phyloP scores from a whole-genome alignment of 1,140 invertebrate species.

The Zaprionus camerounensis region DNA sequence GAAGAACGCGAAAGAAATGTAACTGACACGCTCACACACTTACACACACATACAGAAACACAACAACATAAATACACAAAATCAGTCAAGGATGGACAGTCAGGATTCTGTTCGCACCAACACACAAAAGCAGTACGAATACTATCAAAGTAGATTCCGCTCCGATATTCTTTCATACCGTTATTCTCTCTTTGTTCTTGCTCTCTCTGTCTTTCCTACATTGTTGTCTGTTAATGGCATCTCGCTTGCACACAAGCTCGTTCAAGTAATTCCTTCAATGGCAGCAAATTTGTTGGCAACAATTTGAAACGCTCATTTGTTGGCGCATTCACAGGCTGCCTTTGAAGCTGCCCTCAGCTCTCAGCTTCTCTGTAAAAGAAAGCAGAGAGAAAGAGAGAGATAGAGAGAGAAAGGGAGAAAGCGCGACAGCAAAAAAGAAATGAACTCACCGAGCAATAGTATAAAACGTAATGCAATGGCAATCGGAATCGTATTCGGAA shows the following conservation, averaged over 20 bases:
- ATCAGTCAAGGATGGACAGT: neutral
- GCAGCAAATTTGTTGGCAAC: conserved; percentile 79
- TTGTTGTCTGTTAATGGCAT: neutral
- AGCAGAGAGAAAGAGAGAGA: conserved; percentile 30
- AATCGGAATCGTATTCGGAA: conserved; percentile 42
- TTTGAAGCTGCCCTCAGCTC: conserved; percentile 49
- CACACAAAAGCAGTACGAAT: neutral
- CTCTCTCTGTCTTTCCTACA: conserved; percentile 29
- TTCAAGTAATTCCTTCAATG: conserved; percentile 68
- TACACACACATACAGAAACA: conserved; percentile 6
- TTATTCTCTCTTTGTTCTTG: conserved; percentile 27
- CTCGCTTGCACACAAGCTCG: neutral
- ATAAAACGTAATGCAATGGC: conserved; percentile 71
- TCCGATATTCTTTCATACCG: conserved; percentile 18
- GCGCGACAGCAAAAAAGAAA: conserved; percentile 28
- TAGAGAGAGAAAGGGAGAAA: conserved; percentile 18
- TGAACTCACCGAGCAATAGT: conserved; percentile 49
- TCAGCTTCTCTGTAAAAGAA: neutral
- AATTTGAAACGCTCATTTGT: conserved; percentile 78
- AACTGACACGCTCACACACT: conserved; percentile 28
- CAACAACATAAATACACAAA: neutral
- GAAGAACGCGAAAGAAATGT: conserved; percentile 18
- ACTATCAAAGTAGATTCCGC: conserved; percentile 9
- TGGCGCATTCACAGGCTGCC: conserved; percentile 61
- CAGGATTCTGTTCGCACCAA: neutral